Conservation (phyloP, 2,797 vertebrate species). For the Melanotaenia parkinsoni region DNA sequence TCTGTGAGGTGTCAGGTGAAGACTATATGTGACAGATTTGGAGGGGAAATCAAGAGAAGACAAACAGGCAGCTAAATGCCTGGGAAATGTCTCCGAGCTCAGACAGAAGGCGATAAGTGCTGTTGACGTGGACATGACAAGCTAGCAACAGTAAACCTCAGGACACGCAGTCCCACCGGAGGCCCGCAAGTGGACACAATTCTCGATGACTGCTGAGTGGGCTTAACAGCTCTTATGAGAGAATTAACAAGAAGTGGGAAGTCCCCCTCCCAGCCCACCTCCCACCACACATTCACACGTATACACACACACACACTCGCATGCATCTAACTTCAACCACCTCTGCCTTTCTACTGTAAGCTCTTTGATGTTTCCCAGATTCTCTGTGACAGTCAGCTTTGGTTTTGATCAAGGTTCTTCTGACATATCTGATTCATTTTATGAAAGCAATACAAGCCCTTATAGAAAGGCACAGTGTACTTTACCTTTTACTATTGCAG, state of each 20-base stretch:
- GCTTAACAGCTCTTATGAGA: conserved; percentile 72
- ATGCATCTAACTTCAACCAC: conserved; percentile 49
- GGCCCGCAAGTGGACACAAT: conserved; percentile 74
- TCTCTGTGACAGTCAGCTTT: conserved; percentile 74
- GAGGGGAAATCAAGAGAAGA: conserved; percentile 83
- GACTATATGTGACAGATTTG: conserved; percentile 83
- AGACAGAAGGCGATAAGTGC: conserved; percentile 81
- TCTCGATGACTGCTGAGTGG: conserved; percentile 70
- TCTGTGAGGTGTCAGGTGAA: conserved; percentile 82
- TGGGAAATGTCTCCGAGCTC: conserved; percentile 77
- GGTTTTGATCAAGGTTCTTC: conserved; percentile 81
- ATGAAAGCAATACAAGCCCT: conserved; percentile 80
- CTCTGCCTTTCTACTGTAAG: conserved; percentile 65
- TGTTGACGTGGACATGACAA: conserved; percentile 86
- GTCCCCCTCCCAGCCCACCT: not conserved
- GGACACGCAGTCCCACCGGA: conserved; percentile 81
- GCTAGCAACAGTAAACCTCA: conserved; percentile 82
- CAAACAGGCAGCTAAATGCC: conserved; percentile 84
- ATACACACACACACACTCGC: conserved; percentile 25
- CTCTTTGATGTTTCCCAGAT: conserved; percentile 80
- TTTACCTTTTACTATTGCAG: conserved; percentile 63
- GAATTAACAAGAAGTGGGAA: conserved; percentile 70
- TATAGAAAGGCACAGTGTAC: conserved; percentile 62
- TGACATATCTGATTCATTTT: conserved; percentile 79
- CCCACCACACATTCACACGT: conserved; percentile 17